phyloP scores from a whole-genome alignment of 2,797 vertebrate genomes.

The Pangasius larnaudii region DNA sequence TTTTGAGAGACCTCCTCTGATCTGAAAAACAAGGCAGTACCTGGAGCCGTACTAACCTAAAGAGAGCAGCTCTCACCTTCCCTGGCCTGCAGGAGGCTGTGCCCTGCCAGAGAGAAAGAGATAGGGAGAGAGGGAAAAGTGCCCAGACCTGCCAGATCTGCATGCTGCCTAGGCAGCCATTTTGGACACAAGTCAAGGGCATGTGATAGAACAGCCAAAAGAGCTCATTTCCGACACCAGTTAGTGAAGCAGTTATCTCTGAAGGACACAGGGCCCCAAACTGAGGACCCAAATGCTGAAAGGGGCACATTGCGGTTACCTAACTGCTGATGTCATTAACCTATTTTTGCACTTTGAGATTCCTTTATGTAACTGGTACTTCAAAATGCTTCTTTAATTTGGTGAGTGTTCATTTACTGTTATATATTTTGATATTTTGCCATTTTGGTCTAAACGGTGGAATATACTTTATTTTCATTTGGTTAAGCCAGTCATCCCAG shows the following conservation, averaged over 20 bases:
- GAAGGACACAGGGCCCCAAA: conserved; percentile 49
- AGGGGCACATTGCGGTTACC: conserved; percentile 21
- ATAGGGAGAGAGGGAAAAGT: conserved; percentile 24
- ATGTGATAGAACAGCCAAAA: conserved; percentile 45
- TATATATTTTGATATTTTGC: neutral
- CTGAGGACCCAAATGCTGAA: conserved; percentile 41
- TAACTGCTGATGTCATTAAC: conserved; percentile 39
- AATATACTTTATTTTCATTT: conserved; percentile 10
- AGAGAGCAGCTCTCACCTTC: conserved; percentile 42
- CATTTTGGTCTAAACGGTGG: neutral
- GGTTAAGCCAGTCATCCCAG: neutral
- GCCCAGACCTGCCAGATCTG: conserved; percentile 38
- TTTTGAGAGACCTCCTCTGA: conserved; percentile 24
- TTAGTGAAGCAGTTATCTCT: conserved; percentile 50
- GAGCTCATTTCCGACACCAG: conserved; percentile 50
- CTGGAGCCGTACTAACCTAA: conserved; percentile 26
- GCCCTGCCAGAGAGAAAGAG: conserved; percentile 41
- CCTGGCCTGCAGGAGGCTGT: conserved; percentile 25
- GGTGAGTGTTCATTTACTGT: conserved; percentile 12
- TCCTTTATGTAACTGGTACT: conserved; percentile 36
- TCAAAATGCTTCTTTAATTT: conserved; percentile 21
- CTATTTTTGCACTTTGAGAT: conserved; percentile 48
- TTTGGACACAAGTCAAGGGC: conserved; percentile 56
- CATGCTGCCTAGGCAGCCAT: conserved; percentile 46
- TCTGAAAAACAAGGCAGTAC: conserved; percentile 39